Conservation (phyloP, 2,113 vertebrate genomes). For the Setophaga petechia region DNA sequence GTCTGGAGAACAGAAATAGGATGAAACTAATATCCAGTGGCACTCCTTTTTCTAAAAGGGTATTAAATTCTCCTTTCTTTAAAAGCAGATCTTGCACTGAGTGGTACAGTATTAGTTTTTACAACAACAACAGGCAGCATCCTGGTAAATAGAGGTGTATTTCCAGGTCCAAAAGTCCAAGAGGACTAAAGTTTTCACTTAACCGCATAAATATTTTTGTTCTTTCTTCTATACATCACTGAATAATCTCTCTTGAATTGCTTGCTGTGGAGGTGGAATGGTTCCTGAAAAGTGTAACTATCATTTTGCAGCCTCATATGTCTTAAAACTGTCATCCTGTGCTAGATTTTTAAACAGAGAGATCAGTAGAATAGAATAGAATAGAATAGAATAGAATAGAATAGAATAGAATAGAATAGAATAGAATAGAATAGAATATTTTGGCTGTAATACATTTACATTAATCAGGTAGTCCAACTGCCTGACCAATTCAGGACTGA, state of each 20-base stretch:
- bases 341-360: not conserved
- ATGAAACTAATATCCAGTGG: not conserved
- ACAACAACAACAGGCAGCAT: not conserved
- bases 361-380: rapidly evolving
- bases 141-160: not conserved
- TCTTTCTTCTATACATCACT: not conserved
- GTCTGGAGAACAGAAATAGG: not conserved
- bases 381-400: not conserved
- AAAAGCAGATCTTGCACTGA: not conserved
- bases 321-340: not conserved
- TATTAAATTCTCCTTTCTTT: not conserved
- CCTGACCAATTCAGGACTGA: not conserved
- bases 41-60: not conserved
- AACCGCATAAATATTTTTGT: not conserved
- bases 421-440: not conserved
- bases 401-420: not conserved
- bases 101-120: not conserved
- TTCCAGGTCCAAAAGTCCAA: not conserved
- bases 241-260: not conserved
- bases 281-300: not conserved
- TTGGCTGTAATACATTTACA: not conserved
- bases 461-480: not conserved
- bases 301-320: not conserved
- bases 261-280: rapidly evolving
- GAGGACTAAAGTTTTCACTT: not conserved